Conservation (phyloP, 2,113 vertebrate genomes). For the Brachyhypopomus gauderio region DNA sequence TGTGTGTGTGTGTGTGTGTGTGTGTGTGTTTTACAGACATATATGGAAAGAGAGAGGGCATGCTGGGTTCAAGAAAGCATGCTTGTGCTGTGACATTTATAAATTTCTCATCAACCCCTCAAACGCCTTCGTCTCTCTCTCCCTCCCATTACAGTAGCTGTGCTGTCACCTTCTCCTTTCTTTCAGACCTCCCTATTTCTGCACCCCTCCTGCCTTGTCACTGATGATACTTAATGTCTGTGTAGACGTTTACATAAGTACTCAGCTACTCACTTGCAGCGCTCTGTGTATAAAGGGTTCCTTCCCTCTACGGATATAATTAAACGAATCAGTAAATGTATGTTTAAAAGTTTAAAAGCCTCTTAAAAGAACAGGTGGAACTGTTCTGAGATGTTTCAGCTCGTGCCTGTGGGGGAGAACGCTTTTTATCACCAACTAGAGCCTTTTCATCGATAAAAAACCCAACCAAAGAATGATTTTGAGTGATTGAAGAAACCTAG, state of each 20-base stretch:
- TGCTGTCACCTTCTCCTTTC: not conserved
- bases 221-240: slow-evolving; percentile 8
- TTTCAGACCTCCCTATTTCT: not conserved
- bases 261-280: not conserved
- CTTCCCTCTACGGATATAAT: not conserved
- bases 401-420: no score
- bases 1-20: slow-evolving; percentile 4
- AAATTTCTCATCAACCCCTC: slow-evolving; percentile 22
- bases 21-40: slow-evolving; percentile 20
- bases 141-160: slow-evolving; percentile 16
- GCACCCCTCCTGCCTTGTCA: not conserved
- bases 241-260: slow-evolving; percentile 3
- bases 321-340: not conserved
- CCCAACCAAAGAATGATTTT: no score
- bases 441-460: no score
- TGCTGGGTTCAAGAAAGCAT: slow-evolving; percentile 1
- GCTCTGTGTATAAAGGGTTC: not conserved
- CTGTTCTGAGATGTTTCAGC: no score
- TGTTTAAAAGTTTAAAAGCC: not conserved
- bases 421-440: no score
- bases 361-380: no score
- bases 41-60: slow-evolving; percentile 10
- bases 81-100: slow-evolving; percentile 40
- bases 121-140: slow-evolving; percentile 17
- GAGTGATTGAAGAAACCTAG: not conserved